Evolutionary conservation across 2,888 invertebrate species (phyloP), one percentile per base, ranked within the genome.

Genomic region (Rapana venosa): DNA sequence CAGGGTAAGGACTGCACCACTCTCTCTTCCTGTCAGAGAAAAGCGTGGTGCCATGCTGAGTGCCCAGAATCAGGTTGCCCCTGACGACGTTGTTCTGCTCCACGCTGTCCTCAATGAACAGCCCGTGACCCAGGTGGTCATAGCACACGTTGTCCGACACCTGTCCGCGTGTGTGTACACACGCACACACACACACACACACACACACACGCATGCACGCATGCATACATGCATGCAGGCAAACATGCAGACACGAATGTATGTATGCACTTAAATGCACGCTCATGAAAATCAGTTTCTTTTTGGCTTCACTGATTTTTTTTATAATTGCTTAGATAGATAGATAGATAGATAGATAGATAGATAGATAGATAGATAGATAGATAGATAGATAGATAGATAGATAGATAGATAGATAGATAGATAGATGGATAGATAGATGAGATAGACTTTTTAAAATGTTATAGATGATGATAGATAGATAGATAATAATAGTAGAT

Each of bases 41-140:
- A 5, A 92, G 86, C 56, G 91, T 87, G 5, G 90, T 91, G 15
- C 92, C 92, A 77, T 89, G 79, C 77, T 87, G 81, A 6, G 93
- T 92, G 13, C 90, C 91, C 26, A 93, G 79, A 4, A 92, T 94
- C 6, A 94, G 91, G 90, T 94, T 94, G n/a, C 93, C 93, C 84
- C 92, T 91, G 47, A 94, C 85, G 2, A 91, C 87, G 90, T 93
- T 94, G 90, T 91, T 77, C 91, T 92, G 91, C 90, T 95, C 95
- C n/a, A 93, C 93, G 15, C 95, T 95, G 91, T 95, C 95, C 91
- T 95, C 95, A 66, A 95, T 90, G 91, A 95, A 95, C 90, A 93
- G 94, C 22, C 94, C 94, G 88, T 95, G 95, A 1, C 95, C 95
- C 88, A 94, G 92, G 89, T 93, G 93, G 83, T 94, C 91, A 92